Percentiles rank a stretch among this genome's conserved stretches.
phyloP scores from a whole-genome alignment of 2,888 invertebrate species.

The Muscina levida region DNA sequence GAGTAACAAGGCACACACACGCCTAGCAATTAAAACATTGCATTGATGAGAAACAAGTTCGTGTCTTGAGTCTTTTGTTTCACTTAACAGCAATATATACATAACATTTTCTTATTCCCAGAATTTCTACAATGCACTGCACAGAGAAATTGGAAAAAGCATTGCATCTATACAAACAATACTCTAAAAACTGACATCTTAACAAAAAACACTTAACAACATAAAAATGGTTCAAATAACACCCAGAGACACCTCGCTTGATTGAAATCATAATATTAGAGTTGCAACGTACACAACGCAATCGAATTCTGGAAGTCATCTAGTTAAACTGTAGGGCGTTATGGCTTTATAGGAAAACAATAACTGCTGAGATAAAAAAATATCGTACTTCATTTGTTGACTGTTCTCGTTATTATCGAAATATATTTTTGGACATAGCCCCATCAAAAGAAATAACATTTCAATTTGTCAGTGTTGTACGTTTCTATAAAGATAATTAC shows the following conservation, averaged over 20 bases:
- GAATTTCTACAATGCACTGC: not conserved
- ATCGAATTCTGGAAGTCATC: constrained; percentile 50
- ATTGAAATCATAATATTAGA: constrained; percentile 28
- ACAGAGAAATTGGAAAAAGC: not conserved
- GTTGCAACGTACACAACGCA: not conserved
- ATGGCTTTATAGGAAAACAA: constrained; percentile 12
- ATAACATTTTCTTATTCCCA: not conserved
- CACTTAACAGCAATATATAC: constrained; percentile 4
- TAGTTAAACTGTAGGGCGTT: constrained; percentile 37
- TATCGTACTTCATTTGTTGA: not conserved
- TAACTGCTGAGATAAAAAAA: not conserved
- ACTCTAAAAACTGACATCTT: constrained; percentile 51
- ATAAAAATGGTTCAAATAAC: constrained; percentile 19
- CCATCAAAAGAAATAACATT: constrained; percentile 38
- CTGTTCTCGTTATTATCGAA: constrained; percentile 20
- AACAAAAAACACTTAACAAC: constrained; percentile 25
- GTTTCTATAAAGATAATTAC: constrained; percentile 39
- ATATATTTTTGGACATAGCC: constrained; percentile 6
- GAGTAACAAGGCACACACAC: too few relatives aligned
- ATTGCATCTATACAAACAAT: constrained; percentile 14
- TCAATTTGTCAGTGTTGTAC: constrained; percentile 57
- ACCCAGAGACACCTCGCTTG: not conserved
- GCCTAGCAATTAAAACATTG: not conserved
- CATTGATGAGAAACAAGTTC: constrained; percentile 21
- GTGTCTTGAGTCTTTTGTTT: constrained; percentile 53